Percentiles rank a stretch among this genome's conserved stretches.
phyloP scores from a whole-genome alignment of 2,888 invertebrate genomes.

The Campoplex nolae region DNA sequence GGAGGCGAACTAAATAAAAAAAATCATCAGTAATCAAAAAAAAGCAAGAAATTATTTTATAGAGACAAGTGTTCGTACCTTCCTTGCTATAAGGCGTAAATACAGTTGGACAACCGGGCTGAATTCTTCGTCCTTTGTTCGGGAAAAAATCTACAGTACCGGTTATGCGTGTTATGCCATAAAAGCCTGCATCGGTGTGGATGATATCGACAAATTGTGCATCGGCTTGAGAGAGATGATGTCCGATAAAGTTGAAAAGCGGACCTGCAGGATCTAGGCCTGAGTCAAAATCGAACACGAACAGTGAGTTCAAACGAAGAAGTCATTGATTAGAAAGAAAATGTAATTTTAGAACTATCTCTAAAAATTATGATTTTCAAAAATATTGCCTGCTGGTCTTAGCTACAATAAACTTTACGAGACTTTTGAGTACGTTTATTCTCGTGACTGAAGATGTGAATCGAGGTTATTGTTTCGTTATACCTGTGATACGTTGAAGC shows the following conservation, averaged over 20 bases:
- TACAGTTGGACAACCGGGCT: conserved; percentile 84
- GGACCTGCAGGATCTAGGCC: conserved; percentile 86
- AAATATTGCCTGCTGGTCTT: background rate
- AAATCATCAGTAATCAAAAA: background rate
- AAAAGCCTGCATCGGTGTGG: conserved; percentile 85
- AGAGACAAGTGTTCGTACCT: conserved; percentile 74
- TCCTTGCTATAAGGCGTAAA: conserved; percentile 75
- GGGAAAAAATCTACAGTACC: conserved; percentile 86
- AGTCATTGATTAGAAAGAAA: no score
- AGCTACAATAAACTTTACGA: background rate
- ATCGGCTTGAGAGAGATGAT: conserved; percentile 78
- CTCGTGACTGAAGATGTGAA: background rate
- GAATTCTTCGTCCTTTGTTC: conserved; percentile 84
- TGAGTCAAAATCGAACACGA: conserved; percentile 64
- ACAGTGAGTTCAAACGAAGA: background rate
- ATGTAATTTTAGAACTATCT: background rate
- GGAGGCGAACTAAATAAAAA: background rate
- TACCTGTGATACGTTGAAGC: conserved; percentile 77
- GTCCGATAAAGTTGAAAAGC: conserved; percentile 83
- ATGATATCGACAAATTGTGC: conserved; percentile 85
- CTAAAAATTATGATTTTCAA: background rate
- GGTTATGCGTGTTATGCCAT: conserved; percentile 79
- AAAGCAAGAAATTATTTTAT: background rate
- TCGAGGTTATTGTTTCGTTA: background rate
- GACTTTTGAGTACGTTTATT: no score